A percentile compares a stretch with the other conserved stretches of the same genome.
Conservation (phyloP, 2,797 vertebrate genomes). For the Emydoidea blandingii region DNA sequence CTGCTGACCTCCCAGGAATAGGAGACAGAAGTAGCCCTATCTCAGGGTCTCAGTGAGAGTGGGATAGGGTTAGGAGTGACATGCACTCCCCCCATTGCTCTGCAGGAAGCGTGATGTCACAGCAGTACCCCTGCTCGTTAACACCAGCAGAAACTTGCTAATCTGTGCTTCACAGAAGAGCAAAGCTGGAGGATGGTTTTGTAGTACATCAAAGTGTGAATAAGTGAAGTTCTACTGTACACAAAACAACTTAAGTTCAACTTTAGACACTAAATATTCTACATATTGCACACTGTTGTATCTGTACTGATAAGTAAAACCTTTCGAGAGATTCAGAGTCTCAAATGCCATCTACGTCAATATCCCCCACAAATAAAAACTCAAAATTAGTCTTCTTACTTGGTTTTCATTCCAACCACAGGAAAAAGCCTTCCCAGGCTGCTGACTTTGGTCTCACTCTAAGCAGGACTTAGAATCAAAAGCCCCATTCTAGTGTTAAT, state of each 20-base stretch:
- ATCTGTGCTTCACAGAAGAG: neutral
- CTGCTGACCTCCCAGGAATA: neutral
- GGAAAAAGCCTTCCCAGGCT: neutral
- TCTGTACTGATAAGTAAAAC: neutral
- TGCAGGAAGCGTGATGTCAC: neutral
- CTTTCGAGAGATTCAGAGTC: neutral
- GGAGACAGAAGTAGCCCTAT: neutral
- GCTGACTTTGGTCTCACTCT: neutral
- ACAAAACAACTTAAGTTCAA: neutral
- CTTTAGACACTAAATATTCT: accelerated
- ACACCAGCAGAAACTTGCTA: neutral
- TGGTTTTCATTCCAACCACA: accelerated
- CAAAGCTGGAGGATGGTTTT: neutral
- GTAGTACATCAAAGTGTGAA: accelerated
- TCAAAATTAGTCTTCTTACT: neutral
- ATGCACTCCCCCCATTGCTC: accelerated
- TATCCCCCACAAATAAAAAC: neutral
- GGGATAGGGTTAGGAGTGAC: accelerated
- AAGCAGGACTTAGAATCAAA: neutral
- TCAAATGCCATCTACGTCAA: neutral
- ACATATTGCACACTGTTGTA: neutral
- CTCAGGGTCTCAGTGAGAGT: neutral
- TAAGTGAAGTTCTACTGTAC: neutral
- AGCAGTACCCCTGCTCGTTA: neutral
- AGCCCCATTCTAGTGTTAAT: accelerated